Conservation (phyloP, 2,797 vertebrate genomes). For the Amblyopsis hoosieri region DNA sequence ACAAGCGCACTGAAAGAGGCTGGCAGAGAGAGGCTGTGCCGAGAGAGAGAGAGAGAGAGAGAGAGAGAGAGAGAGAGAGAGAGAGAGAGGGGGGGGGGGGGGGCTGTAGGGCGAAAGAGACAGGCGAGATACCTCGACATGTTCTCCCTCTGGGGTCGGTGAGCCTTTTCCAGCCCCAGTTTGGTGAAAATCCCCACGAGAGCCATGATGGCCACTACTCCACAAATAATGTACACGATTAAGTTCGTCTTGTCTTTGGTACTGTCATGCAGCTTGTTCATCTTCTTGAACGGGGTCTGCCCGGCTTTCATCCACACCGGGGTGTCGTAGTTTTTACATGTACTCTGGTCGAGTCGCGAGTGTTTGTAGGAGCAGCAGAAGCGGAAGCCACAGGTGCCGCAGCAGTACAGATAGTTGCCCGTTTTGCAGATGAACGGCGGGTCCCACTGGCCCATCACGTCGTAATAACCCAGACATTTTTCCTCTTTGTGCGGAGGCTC, state of each 20-base stretch:
- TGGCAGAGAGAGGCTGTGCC: too few relatives aligned
- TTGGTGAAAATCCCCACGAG: conserved; percentile 99
- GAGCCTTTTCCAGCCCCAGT: conserved; percentile 93
- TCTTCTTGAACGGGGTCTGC: conserved; percentile 89
- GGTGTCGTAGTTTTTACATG: conserved; percentile 94
- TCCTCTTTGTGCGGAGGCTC: conserved; percentile 89
- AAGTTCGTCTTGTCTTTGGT: conserved; percentile 98
- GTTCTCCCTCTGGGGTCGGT: conserved; percentile 95
- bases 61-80: not conserved
- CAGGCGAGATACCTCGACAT: conserved; percentile 86
- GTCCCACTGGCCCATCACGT: conserved; percentile 99
- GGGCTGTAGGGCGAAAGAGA: not conserved
- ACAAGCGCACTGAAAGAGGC: conserved; percentile 45
- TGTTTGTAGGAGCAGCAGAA: conserved; percentile 95
- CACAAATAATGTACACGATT: conserved; percentile 97
- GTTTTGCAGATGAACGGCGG: conserved; percentile 95
- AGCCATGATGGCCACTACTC: conserved; percentile 98
- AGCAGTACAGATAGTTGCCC: conserved; percentile 94
- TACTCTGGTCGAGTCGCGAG: conserved; percentile 91
- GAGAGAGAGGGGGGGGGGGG: not conserved
- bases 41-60: not conserved
- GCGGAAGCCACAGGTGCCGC: conserved; percentile 98
- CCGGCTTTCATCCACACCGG: conserved; percentile 92
- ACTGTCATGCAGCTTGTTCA: conserved; percentile 86
- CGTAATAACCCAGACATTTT: conserved; percentile 93